Evolutionary conservation across 2,888 invertebrate species (phyloP).

Genomic region (Aporophyla nigra): DNA sequence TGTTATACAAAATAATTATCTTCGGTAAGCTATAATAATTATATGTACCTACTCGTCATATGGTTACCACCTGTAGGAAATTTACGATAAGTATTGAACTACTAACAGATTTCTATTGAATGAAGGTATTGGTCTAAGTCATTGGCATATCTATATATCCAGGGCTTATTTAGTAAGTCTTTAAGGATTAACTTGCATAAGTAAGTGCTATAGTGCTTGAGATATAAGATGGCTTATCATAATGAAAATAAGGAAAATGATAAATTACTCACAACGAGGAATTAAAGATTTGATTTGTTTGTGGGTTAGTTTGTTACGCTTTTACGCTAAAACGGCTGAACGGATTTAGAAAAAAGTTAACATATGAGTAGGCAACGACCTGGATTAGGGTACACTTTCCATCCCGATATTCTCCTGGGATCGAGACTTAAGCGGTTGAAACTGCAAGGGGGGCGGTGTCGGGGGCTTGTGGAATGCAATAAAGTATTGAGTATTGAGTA

Average conservation of each 20-base stretch:
- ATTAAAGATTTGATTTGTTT: no score
- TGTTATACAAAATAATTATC: conserved; percentile 13
- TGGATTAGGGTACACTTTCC: no score
- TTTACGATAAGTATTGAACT: not conserved
- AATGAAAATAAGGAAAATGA: not conserved
- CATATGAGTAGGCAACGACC: no score
- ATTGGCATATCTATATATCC: not conserved
- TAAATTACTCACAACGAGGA: not conserved
- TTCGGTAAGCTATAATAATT: conserved; percentile 24
- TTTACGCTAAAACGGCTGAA: no score
- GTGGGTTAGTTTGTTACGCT: no score
- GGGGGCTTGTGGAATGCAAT: no score
- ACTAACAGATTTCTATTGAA: not conserved
- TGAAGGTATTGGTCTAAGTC: conserved; percentile 3
- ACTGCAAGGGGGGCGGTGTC: no score
- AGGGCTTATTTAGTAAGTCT: conserved; percentile 18
- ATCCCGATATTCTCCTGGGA: no score
- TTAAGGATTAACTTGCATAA: conserved; percentile 3
- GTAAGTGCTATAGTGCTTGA: not conserved
- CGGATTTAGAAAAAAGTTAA: no score
- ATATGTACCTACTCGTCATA: not conserved
- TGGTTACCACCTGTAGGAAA: conserved; percentile 7
- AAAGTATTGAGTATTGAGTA: no score
- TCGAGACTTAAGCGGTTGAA: no score
- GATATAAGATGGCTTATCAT: conserved; percentile 1